A percentile compares a stretch with the other conserved stretches of the same genome.
phyloP scores from a whole-genome alignment of 2,888 invertebrate genomes.

The Meandrusa payeni region DNA sequence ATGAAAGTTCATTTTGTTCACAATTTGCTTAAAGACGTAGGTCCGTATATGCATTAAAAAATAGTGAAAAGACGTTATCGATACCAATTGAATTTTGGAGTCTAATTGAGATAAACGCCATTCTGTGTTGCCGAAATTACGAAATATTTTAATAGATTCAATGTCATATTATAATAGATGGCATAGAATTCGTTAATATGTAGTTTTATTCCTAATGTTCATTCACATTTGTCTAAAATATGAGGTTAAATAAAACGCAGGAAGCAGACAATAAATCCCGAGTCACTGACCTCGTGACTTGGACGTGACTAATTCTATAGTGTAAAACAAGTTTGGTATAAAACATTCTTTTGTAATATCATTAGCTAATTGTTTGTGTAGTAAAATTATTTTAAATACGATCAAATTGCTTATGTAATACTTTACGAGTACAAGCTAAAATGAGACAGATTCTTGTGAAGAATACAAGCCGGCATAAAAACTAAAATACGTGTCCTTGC shows the following conservation, averaged over 20 bases:
- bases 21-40: no score
- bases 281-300: constrained; percentile 69
- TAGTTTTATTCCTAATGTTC: background rate
- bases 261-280: constrained; percentile 67
- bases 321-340: constrained; percentile 40
- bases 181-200: no score
- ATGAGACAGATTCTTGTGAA: constrained; percentile 21
- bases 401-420: no score
- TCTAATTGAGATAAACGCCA: no score
- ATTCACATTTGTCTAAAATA: constrained; percentile 43
- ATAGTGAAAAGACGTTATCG: no score
- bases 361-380: background rate
- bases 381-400: background rate
- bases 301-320: constrained; percentile 59
- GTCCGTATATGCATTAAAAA: no score
- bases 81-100: no score
- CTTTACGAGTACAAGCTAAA: no score
- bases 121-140: no score
- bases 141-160: no score
- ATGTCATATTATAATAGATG: no score
- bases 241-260: constrained; percentile 44
- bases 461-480: constrained; percentile 16
- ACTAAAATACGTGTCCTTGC: constrained; percentile 32
- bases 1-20: no score
- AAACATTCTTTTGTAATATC: constrained; percentile 21